Percentiles rank a stretch among this genome's conserved stretches.
Evolutionary conservation across 2,797 vertebrate species (phyloP).

Genomic region (Acanthurus lineatus): DNA sequence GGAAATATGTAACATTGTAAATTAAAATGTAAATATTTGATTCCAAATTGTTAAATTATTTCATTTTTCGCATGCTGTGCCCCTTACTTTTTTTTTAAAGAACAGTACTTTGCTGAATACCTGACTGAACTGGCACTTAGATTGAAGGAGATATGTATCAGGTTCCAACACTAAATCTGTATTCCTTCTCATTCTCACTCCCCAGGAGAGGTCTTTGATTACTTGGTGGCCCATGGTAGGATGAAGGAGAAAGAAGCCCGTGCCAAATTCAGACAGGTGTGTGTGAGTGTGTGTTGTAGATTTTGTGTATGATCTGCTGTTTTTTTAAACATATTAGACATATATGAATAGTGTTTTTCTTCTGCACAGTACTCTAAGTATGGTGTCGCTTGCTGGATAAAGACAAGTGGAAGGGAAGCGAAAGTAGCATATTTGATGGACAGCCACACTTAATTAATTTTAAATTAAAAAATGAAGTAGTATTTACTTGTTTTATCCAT

Average conservation of each 20-base stretch:
- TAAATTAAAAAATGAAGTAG: neutral
- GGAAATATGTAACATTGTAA: neutral
- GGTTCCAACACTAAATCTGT: conserved; percentile 48
- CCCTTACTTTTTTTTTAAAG: conserved; percentile 1
- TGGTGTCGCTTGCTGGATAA: too few species aligned
- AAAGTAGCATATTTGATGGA: neutral
- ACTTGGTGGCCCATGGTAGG: conserved; percentile 98
- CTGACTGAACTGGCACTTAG: conserved; percentile 20
- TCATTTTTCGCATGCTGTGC: neutral
- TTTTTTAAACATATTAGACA: too few species aligned
- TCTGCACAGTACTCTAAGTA: too few species aligned
- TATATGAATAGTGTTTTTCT: too few species aligned
- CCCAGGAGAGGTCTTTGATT: conserved; percentile 98
- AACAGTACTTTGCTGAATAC: neutral
- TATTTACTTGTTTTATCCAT: neutral
- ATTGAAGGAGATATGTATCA: conserved; percentile 29
- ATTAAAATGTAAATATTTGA: too few species aligned
- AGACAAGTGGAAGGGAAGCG: too few species aligned
- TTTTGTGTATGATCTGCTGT: neutral
- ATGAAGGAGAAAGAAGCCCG: conserved; percentile 99
- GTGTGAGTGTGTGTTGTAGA: conserved; percentile 18
- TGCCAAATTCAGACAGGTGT: conserved; percentile 99
- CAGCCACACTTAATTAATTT: neutral
- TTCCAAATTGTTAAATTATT: neutral
- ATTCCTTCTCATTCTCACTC: conserved; percentile 38